phyloP scores from a whole-genome alignment of 2,888 invertebrate species.

The Noctuana brunneofusca region DNA sequence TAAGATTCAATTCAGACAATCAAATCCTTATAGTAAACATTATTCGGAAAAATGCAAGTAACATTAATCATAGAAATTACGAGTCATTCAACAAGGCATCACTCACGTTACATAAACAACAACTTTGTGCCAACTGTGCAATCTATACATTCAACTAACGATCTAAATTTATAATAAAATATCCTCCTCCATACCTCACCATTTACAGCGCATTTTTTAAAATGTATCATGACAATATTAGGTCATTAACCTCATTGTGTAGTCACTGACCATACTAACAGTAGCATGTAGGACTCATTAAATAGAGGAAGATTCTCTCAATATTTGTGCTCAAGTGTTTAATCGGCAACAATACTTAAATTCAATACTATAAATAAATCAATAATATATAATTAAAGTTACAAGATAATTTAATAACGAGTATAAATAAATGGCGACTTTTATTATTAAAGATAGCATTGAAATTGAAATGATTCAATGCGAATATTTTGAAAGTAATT shows the following conservation, averaged over 20 bases:
- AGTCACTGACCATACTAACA: not conserved
- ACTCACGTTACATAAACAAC: constrained; percentile 49
- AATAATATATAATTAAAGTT: not conserved
- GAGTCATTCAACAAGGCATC: constrained; percentile 41
- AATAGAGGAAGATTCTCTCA: constrained; percentile 4
- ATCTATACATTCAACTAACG: constrained; percentile 51
- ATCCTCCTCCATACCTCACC: not conserved
- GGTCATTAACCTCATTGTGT: no score
- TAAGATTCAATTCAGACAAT: constrained; percentile 46
- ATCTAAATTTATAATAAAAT: constrained; percentile 44
- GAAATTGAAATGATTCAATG: not conserved
- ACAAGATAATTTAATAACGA: not conserved
- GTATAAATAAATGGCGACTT: not conserved
- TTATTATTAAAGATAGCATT: no score
- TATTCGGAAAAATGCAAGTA: constrained; percentile 42
- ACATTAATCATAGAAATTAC: constrained; percentile 37
- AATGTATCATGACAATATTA: not conserved
- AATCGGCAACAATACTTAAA: constrained; percentile 24
- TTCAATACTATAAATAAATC: constrained; percentile 1
- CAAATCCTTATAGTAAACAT: constrained; percentile 64
- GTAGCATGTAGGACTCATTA: not conserved
- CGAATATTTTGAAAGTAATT: not conserved
- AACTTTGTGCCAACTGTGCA: constrained; percentile 72
- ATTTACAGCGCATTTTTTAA: not conserved
- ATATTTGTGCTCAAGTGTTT: constrained; percentile 25